Conservation (phyloP, 1,140 invertebrate genomes). For the Drosophila sp. region DNA sequence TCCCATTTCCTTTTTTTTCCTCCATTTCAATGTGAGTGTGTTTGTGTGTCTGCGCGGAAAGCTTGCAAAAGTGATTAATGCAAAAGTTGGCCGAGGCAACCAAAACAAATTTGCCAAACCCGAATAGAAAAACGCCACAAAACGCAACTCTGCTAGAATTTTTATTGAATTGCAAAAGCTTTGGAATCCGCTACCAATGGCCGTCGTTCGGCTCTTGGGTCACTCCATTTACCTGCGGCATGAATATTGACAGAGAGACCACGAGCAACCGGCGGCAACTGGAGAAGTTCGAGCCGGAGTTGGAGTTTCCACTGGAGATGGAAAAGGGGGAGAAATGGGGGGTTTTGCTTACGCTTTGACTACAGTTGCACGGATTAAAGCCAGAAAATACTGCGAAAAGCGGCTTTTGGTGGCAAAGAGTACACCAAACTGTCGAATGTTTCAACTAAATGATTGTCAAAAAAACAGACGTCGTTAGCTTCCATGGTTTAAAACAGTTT, state of each 20-base stretch:
- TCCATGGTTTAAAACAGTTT: not conserved
- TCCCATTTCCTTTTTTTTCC: constrained; percentile 48
- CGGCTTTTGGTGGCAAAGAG: constrained; percentile 59
- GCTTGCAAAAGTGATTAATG: constrained; percentile 80
- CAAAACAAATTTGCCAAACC: constrained; percentile 53
- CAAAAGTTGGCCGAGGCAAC: constrained; percentile 56
- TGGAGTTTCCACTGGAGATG: not conserved
- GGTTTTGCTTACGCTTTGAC: constrained; percentile 50
- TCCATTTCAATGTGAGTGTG: constrained; percentile 29
- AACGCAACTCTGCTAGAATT: constrained; percentile 53
- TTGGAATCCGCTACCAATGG: constrained; percentile 53
- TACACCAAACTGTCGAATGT: constrained; percentile 26
- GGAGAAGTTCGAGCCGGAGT: constrained; percentile 16
- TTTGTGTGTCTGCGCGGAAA: constrained; percentile 45
- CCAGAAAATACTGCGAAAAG: constrained; percentile 59
- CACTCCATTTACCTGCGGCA: constrained; percentile 60
- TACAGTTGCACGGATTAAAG: constrained; percentile 76
- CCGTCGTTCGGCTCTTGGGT: constrained; percentile 20
- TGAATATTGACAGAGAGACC: constrained; percentile 21
- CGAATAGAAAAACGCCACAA: constrained; percentile 67
- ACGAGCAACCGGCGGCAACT: not conserved
- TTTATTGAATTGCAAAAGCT: constrained; percentile 74
- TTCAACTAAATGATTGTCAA: constrained; percentile 23
- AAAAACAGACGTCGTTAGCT: not conserved
- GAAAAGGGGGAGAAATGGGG: not conserved